phyloP scores from a whole-genome alignment of 2,888 invertebrate species.

The Ennomos fuscantarius region DNA sequence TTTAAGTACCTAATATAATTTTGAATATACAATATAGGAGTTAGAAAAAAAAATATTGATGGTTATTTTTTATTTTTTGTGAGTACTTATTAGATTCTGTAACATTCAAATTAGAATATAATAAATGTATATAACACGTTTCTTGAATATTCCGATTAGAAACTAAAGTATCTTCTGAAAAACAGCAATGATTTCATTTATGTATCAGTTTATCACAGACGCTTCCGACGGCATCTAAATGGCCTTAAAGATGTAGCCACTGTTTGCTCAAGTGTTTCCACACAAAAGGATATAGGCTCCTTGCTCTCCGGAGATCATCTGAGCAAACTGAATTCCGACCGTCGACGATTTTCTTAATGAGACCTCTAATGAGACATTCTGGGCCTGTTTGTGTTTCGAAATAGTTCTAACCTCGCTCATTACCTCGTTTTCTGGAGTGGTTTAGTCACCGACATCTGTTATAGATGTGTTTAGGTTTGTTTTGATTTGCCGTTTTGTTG shows the following conservation, averaged over 20 bases:
- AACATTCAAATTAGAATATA: too few relatives aligned
- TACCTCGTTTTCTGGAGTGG: constrained; percentile 31
- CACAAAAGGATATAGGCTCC: constrained; percentile 68
- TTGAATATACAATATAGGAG: too few relatives aligned
- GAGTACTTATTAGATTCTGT: too few relatives aligned
- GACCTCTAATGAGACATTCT: constrained; percentile 62
- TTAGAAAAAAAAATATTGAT: too few relatives aligned
- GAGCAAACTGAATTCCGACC: constrained; percentile 69
- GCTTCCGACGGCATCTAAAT: constrained; percentile 26
- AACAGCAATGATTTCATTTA: too few relatives aligned
- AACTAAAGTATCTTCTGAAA: too few relatives aligned
- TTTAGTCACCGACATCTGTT: constrained; percentile 1
- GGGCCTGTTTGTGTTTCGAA: constrained; percentile 54
- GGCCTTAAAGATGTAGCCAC: constrained; percentile 42
- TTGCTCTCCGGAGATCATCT: constrained; percentile 69
- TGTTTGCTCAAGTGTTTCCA: constrained; percentile 67
- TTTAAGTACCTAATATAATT: too few relatives aligned
- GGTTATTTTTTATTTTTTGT: too few relatives aligned
- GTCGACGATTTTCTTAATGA: constrained; percentile 54
- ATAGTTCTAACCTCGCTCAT: constrained; percentile 40
- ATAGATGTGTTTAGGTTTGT: not conserved
- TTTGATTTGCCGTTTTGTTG: not conserved
- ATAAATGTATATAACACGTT: too few relatives aligned
- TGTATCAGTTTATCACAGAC: not conserved
- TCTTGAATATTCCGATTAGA: too few relatives aligned